phyloP scores from a whole-genome alignment of 1,140 invertebrate genomes.

The Druon quercuslanigerum region DNA sequence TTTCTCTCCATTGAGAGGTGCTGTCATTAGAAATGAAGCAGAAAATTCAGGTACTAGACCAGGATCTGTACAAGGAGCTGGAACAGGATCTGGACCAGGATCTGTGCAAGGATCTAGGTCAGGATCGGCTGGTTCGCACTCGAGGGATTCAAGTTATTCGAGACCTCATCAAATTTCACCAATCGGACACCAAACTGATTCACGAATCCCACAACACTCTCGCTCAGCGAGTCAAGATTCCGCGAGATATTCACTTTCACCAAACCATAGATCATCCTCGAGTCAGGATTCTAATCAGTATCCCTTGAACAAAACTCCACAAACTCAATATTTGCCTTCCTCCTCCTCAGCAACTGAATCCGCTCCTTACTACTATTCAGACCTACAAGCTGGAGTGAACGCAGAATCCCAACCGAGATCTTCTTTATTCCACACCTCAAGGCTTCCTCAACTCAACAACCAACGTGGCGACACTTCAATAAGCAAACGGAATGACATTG shows the following conservation, averaged over 20 bases:
- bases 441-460: conserved; percentile 80
- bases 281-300: conserved; percentile 63
- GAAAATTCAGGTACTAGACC: conserved; percentile 33
- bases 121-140: conserved; percentile 15
- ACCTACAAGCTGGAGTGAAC: conserved; percentile 74
- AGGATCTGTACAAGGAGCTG: neutral
- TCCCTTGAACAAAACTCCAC: conserved; percentile 16
- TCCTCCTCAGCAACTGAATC: conserved; percentile 41
- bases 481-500: conserved; percentile 84
- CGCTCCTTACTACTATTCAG: conserved; percentile 92
- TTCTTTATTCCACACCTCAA: conserved; percentile 57
- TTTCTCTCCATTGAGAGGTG: conserved; percentile 61
- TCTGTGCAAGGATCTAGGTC: neutral
- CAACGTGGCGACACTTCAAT: conserved; percentile 77
- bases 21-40: conserved; percentile 45
- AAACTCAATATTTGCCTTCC: conserved; percentile 30
- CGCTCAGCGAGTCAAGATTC: conserved; percentile 64
- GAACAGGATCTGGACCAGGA: no score
- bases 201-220: conserved; percentile 51
- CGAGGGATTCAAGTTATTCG: neutral
- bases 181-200: conserved; percentile 36
- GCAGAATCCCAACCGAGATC: conserved; percentile 55
- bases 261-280: conserved; percentile 61
- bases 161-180: neutral
- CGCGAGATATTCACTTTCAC: conserved; percentile 51